phyloP scores from a whole-genome alignment of 2,113 vertebrate species.

The Origma solitaria region DNA sequence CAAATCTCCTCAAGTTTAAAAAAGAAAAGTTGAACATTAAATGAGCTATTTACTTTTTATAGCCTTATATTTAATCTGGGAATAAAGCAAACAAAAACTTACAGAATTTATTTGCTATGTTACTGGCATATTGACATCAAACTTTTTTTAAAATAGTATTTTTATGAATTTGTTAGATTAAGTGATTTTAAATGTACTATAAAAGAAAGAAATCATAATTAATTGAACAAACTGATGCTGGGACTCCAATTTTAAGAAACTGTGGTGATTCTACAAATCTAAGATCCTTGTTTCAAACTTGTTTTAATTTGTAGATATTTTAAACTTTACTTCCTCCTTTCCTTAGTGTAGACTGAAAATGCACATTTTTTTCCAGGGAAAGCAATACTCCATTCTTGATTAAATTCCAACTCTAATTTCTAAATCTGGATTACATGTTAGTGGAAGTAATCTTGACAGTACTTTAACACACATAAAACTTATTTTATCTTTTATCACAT shows the following conservation, averaged over 20 bases:
- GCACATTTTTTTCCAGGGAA: neutral
- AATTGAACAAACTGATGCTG: neutral
- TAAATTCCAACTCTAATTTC: neutral
- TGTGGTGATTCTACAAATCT: neutral
- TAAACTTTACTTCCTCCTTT: neutral
- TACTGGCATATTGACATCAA: neutral
- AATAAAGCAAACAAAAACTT: neutral
- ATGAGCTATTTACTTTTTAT: neutral
- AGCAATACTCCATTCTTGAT: neutral
- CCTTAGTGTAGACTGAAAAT: neutral
- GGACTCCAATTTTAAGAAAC: neutral
- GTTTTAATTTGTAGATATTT: neutral
- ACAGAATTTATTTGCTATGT: neutral
- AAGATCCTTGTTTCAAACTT: neutral
- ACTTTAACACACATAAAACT: neutral
- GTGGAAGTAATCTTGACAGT: neutral
- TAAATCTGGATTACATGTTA: neutral
- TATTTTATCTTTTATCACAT: too few species aligned
- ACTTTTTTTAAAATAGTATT: rapidly evolving
- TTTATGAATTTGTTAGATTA: neutral
- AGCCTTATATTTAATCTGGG: neutral
- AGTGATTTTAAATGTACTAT: neutral
- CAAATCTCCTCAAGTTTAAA: neutral
- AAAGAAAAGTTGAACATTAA: neutral
- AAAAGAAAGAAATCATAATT: neutral